Conservation (phyloP, 1,140 invertebrate species). For the Trichonephila inaurata region DNA sequence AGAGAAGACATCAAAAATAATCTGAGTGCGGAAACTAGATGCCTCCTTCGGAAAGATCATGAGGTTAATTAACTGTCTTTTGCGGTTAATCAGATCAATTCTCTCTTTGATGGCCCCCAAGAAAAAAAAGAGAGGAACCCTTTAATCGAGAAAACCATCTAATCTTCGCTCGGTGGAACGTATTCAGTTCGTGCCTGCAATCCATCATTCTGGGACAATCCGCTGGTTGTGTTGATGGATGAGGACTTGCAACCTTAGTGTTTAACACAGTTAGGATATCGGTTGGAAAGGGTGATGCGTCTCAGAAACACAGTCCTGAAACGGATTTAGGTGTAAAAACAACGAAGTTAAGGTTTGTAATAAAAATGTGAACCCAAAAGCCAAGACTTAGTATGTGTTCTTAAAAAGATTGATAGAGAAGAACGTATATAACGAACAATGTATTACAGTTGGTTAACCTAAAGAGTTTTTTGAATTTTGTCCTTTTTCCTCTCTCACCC, state of each 20-base stretch:
- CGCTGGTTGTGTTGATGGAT: conserved; percentile 31
- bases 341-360: background rate
- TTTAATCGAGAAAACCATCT: conserved; percentile 47
- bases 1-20: conserved; percentile 6
- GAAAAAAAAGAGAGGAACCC: conserved; percentile 32
- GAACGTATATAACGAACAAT: background rate
- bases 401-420: background rate
- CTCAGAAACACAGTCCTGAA: background rate
- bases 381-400: background rate
- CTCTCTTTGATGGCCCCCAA: background rate
- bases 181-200: conserved; percentile 31
- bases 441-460: too few species aligned
- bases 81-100: conserved; percentile 58
- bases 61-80: conserved; percentile 57
- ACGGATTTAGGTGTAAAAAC: background rate
- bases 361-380: background rate
- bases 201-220: conserved; percentile 42
- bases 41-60: background rate
- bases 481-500: too few species aligned
- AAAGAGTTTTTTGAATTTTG: background rate
- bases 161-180: conserved; percentile 9
- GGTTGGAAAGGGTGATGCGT: background rate
- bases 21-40: background rate
- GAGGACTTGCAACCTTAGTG: conserved; percentile 4
- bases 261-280: conserved; percentile 12